A percentile compares a stretch with the other conserved stretches of the same genome.
Conservation (phyloP, 2,888 invertebrate genomes). For the Sarcophaga rosellei region DNA sequence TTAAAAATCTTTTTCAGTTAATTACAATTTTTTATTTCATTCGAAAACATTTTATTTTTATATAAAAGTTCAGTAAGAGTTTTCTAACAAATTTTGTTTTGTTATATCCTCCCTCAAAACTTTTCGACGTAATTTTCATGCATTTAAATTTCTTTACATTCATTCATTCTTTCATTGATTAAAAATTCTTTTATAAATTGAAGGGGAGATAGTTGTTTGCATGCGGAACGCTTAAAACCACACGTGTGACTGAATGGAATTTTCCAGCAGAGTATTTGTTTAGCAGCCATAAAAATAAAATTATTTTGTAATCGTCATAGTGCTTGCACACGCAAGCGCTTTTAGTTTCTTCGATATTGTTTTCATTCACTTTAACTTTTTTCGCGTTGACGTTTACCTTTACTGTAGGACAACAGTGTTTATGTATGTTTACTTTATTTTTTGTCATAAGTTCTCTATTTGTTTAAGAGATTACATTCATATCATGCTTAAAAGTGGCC, state of each 20-base stretch:
- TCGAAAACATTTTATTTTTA: too few species aligned
- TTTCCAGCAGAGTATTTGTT: constrained; percentile 11
- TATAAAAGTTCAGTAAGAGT: too few species aligned
- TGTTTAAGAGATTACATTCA: too few species aligned
- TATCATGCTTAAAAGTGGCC: too few species aligned
- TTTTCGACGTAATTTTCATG: too few species aligned
- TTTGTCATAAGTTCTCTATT: too few species aligned
- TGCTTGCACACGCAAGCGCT: constrained; percentile 34
- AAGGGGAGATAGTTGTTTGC: background rate
- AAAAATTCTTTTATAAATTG: background rate
- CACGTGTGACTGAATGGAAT: constrained; percentile 39
- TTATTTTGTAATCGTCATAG: background rate
- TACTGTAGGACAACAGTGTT: background rate
- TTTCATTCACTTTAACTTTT: constrained; percentile 24
- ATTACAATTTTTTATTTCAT: too few species aligned
- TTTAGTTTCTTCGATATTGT: constrained; percentile 2
- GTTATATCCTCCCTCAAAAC: too few species aligned
- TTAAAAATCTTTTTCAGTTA: too few species aligned
- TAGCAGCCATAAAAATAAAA: background rate
- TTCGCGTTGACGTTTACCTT: constrained; percentile 1
- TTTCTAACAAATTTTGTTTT: too few species aligned
- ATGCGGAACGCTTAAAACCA: background rate
- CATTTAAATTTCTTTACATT: background rate
- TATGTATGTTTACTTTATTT: too few species aligned
- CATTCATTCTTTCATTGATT: background rate